A percentile compares a stretch with the other conserved stretches of the same genome.
Conservation (phyloP, 1,140 invertebrate species). For the Coelopa frigida region DNA sequence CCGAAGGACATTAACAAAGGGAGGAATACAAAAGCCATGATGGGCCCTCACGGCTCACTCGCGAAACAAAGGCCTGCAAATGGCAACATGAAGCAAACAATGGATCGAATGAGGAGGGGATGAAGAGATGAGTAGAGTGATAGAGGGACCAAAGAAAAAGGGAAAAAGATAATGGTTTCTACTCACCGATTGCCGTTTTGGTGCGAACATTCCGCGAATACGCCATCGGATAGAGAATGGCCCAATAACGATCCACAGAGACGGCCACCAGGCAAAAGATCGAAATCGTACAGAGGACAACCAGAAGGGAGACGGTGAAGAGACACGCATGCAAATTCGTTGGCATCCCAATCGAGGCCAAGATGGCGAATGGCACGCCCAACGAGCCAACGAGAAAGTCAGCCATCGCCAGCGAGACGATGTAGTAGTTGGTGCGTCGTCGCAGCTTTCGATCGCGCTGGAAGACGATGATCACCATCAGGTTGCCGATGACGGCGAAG, state of each 20-base stretch:
- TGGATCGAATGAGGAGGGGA: neutral
- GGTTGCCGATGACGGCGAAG: conserved; percentile 73
- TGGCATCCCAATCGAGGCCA: conserved; percentile 64
- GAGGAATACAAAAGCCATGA: no score
- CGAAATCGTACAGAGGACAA: conserved; percentile 84
- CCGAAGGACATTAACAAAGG: no score
- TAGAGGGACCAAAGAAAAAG: neutral
- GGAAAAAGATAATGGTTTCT: neutral
- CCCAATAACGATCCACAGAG: conserved; percentile 86
- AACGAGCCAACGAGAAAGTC: conserved; percentile 73
- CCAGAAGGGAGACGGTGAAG: conserved; percentile 77
- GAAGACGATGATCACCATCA: conserved; percentile 78
- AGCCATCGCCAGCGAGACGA: conserved; percentile 77
- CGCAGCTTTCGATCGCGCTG: conserved; percentile 65
- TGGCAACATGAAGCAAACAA: neutral
- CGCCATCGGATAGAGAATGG: conserved; percentile 81
- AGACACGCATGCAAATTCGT: conserved; percentile 72
- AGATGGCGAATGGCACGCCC: conserved; percentile 78
- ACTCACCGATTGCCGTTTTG: conserved; percentile 76
- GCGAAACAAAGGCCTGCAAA: no score
- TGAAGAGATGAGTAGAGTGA: neutral
- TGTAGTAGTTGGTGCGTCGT: conserved; percentile 83
- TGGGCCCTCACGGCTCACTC: no score
- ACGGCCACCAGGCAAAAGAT: conserved; percentile 88
- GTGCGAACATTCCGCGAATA: conserved; percentile 81